Evolutionary conservation across 2,888 invertebrate species (phyloP).

Genomic region (Allacma fusca): DNA sequence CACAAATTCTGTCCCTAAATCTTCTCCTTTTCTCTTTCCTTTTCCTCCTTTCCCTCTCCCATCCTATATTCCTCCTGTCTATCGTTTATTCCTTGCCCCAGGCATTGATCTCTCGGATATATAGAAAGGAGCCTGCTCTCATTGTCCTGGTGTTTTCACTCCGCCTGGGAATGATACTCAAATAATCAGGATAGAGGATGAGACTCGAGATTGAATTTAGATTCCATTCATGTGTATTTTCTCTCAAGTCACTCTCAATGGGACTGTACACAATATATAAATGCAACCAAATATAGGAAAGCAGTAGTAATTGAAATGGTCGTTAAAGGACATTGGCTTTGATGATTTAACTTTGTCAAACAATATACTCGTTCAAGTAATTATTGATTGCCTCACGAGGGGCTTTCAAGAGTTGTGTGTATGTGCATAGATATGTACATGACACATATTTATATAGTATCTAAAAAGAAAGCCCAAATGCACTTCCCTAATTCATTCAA

Average conservation of each 20-base stretch:
- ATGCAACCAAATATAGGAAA: background rate
- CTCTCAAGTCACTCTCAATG: background rate
- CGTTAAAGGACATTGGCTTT: slow-evolving; percentile 1
- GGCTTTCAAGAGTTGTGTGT: too few species aligned
- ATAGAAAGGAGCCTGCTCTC: background rate
- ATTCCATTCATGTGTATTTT: background rate
- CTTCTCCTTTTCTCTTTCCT: background rate
- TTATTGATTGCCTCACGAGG: too few species aligned
- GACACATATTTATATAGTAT: too few species aligned
- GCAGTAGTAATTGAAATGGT: background rate
- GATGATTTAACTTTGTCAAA: background rate
- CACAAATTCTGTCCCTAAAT: background rate
- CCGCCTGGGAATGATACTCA: background rate
- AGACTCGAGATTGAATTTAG: slow-evolving; percentile 16
- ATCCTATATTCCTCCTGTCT: background rate
- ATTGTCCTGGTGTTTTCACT: background rate
- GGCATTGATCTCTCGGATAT: slow-evolving; percentile 14
- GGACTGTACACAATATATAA: background rate
- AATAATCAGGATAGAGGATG: background rate
- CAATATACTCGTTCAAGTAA: background rate
- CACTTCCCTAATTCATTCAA: too few species aligned
- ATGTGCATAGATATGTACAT: too few species aligned
- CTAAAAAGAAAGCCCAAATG: too few species aligned
- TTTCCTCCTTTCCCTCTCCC: background rate
- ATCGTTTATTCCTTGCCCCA: background rate